Evolutionary conservation across 1,140 invertebrate species (phyloP), one percentile per base, ranked within the genome.

Genomic region (Brevipalpus yothersi): DNA sequence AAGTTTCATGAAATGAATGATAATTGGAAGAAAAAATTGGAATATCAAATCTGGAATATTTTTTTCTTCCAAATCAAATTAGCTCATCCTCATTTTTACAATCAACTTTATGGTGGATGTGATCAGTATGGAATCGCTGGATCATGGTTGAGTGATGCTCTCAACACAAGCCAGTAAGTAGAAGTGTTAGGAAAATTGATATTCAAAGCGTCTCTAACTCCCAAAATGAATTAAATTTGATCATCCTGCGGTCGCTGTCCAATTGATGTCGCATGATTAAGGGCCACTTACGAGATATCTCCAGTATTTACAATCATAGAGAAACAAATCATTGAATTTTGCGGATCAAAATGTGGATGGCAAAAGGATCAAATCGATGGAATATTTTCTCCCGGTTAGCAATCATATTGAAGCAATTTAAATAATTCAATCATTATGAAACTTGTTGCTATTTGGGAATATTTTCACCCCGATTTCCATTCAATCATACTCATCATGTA

Each of bases 221-320:
- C 31, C 2, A 31, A 3, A 31, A 31, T 31, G 31, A 31, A 31
- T 31, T 31, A 31, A 31, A 31, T 31, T 5, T 31, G 31, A 31
- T 31, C 31, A 31, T 31, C 31, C 31, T 31, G 31, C 31, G 31
- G 31, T 31, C 31, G 31, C 31, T 31, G 31, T 31, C 31, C 31
- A 31, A 31, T 31, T 31, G 31, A 31, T 31, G 31, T 31, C 31
- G 31, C 21, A 12, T 12, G 4, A 21, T 58, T 61, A 39, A 65
- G 63, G 53, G 62, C 96, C 73, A 97, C 93, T 2, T 98, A 96
- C 70, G 94, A 98, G 74, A 95, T 97, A 54, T 88, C 92, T 0
- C 93, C 94, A 0, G 92, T 97, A 8, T 98, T 97, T 75, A 96
- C 94, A 66, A 75, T 98, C 10, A 95, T 98, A 89, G 94, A 99